Evolutionary conservation across 2,888 invertebrate species (phyloP).

Genomic region (Pherbina coryleti): DNA sequence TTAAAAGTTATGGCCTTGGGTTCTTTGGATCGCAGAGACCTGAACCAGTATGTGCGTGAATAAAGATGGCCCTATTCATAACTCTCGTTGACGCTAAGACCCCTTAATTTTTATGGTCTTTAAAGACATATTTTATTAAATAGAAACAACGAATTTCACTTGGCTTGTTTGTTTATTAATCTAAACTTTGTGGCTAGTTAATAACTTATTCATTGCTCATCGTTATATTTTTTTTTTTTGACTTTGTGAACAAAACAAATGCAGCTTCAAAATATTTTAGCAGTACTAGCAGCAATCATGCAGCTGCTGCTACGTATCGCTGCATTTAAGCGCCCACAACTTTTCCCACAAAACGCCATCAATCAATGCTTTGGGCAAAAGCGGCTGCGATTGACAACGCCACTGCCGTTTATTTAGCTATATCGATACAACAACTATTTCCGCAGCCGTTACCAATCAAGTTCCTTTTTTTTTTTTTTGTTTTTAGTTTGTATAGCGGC

Average conservation of each 20-base stretch:
- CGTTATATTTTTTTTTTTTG: neutral
- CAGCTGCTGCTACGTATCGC: neutral
- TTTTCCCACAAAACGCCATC: constrained; percentile 7
- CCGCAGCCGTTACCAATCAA: neutral
- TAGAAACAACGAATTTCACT: too few relatives aligned
- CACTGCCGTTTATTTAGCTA: neutral
- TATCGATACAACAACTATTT: neutral
- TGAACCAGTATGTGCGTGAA: too few relatives aligned
- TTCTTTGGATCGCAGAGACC: too few relatives aligned
- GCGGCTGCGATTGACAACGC: constrained; percentile 2
- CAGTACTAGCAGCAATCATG: neutral
- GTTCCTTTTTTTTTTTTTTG: neutral
- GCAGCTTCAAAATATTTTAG: neutral
- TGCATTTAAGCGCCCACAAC: constrained; percentile 15
- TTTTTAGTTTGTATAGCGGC: neutral
- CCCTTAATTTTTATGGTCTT: too few relatives aligned
- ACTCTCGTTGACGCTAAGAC: too few relatives aligned
- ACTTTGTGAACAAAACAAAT: neutral
- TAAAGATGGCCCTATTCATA: too few relatives aligned
- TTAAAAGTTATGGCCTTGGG: too few relatives aligned
- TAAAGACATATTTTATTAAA: too few relatives aligned
- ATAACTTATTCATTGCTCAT: too few relatives aligned
- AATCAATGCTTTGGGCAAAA: constrained; percentile 18
- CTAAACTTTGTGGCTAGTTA: too few relatives aligned
- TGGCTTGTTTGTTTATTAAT: too few relatives aligned